Base-by-base conservation (phyloP, 2,888 invertebrate species). In the Stramonita haemastoma region DNA sequence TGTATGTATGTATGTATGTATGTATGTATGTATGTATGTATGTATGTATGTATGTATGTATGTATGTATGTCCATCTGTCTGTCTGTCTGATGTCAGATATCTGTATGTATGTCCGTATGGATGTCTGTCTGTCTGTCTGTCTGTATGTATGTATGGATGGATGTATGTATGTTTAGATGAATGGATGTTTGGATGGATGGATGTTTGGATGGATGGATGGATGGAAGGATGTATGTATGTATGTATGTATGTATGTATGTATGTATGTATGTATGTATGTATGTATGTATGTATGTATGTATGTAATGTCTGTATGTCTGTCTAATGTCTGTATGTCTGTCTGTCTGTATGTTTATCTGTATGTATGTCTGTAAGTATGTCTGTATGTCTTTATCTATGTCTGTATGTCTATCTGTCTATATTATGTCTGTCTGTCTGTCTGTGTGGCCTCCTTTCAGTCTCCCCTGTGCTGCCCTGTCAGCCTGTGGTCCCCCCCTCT, bases 1-100 rank as follows among this genome's bases (percentile, higher is more conserved):
- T 66, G 66, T 66, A 66, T 66, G 66, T 66, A 66, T 66, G 66
- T 66, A 66, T 66, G 66, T 66, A 66, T 66, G 66, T 66, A 66
- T 66, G 66, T 66, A 66, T 66, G 66, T 66, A 66, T 66, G 66
- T 66, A 66, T 66, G 66, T 66, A 66, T 66, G 66, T 66, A 66
- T 66, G 66, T 66, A 60, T 66, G 66, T 66, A 66, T 66, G 66
- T 66, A 66, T 66, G 66, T 66, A 66, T 66, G 66, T 66, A 60
- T 66, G 26, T 66, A 66, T 66, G 66, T 13, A 66, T 66, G 66
- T 66, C 2, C 13, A 13, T 66, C 2, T 13, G 66, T 66, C 2
- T 13, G 66, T 2, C 2, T 66, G 26, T 60, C 11, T 60, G 60
- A 11, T 15, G 11, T 11, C 60, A 60, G 11, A 26, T 66, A 13